phyloP scores from a whole-genome alignment of 2,888 invertebrate species.

The Clunio marinus region DNA sequence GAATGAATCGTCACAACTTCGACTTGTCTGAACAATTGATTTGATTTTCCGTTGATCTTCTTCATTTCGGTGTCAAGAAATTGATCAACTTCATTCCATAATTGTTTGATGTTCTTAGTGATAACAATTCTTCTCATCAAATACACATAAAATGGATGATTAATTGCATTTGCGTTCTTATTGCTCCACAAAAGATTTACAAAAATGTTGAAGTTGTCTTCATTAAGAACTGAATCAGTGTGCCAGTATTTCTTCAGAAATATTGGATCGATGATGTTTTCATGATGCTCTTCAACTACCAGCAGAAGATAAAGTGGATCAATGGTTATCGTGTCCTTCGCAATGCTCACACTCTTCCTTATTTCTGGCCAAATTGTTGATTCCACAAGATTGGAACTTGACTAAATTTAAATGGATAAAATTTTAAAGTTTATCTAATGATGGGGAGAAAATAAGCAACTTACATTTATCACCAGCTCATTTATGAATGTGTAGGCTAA shows the following conservation, averaged over 20 bases:
- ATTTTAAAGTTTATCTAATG: neutral
- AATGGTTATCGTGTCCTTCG: slow-evolving; percentile 61
- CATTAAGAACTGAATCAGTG: slow-evolving; percentile 43
- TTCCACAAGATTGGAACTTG: slow-evolving; percentile 56
- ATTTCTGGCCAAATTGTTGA: slow-evolving; percentile 59
- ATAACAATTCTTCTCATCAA: slow-evolving; percentile 56
- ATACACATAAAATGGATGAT: slow-evolving; percentile 60
- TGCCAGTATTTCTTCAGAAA: slow-evolving; percentile 49
- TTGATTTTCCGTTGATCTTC: too few relatives aligned
- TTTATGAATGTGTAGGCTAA: slow-evolving; percentile 59
- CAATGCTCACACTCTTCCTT: slow-evolving; percentile 58
- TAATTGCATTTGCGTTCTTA: slow-evolving; percentile 52
- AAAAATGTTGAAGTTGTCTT: slow-evolving; percentile 44
- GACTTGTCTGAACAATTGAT: too few relatives aligned
- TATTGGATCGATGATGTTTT: slow-evolving; percentile 54
- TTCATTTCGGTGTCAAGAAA: slow-evolving; percentile 43
- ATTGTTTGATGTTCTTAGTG: slow-evolving; percentile 54
- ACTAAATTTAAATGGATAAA: slow-evolving; percentile 47
- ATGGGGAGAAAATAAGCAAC: slow-evolving; percentile 24
- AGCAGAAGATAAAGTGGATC: slow-evolving; percentile 63
- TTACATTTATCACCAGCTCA: slow-evolving; percentile 58
- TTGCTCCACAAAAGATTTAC: slow-evolving; percentile 58
- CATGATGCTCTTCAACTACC: slow-evolving; percentile 51
- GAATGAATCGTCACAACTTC: slow-evolving; percentile 24
- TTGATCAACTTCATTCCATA: slow-evolving; percentile 57